These are phyloP conservation scores for Drosophila kanapiae DNA, from an alignment of 1,140 invertebrate species.

Conservation along the genomic window DNA sequence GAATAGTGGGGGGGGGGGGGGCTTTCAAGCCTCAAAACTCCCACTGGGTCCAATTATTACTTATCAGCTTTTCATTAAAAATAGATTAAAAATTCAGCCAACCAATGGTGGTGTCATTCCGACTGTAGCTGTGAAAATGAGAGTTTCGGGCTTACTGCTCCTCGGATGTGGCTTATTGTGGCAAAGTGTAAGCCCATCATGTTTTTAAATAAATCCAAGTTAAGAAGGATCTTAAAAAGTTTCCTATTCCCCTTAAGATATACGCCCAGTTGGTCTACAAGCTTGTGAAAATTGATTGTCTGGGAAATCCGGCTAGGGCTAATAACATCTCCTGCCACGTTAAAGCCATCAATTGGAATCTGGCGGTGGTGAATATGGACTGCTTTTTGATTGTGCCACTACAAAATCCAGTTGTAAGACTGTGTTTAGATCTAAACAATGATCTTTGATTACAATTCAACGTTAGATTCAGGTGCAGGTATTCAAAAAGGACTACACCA, in stretches of 20 bases:
- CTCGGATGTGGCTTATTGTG: not conserved
- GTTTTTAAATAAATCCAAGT: not conserved
- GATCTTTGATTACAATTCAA: not conserved
- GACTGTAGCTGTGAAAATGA: not conserved
- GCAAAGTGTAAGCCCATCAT: not conserved
- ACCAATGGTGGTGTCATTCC: no score
- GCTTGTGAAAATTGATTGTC: conserved; percentile 33
- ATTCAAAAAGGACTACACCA: conserved; percentile 39
- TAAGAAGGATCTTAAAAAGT: not conserved
- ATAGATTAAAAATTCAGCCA: not conserved
- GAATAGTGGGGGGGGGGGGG: no score
- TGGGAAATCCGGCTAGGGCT: not conserved
- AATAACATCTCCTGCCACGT: conserved; percentile 9
- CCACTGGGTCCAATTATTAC: no score
- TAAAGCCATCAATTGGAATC: conserved; percentile 45
- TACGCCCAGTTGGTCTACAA: conserved; percentile 23
- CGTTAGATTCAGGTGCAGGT: conserved; percentile 7
- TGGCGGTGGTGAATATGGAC: conserved; percentile 25
- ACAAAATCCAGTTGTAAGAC: conserved; percentile 3
- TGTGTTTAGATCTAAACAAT: not conserved
- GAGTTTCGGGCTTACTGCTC: not conserved
- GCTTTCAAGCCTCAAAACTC: no score
- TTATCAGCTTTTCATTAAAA: not conserved
- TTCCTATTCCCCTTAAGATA: not conserved
- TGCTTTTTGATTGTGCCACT: conserved; percentile 7